These are phyloP conservation scores for Sarcophilus harrisii DNA, from an alignment of 2,797 vertebrate genomes.

Conservation along the genomic window DNA sequence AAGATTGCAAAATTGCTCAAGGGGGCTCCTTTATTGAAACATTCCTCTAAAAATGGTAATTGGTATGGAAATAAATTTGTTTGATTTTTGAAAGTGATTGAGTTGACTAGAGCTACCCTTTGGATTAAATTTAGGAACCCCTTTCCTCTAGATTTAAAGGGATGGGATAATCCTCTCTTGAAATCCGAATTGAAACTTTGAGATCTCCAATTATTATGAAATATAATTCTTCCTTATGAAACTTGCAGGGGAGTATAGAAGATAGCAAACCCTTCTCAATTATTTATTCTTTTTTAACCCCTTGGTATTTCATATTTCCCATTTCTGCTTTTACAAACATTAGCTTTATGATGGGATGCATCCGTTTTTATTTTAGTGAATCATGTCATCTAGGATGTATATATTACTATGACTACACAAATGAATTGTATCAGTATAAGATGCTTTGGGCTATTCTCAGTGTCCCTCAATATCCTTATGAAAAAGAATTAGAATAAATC, in stretches of 20 bases:
- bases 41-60: neutral
- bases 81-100: slow-evolving; percentile 29
- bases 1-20: slow-evolving; percentile 21
- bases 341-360: slow-evolving; percentile 34
- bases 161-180: slow-evolving; percentile 5
- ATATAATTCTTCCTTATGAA: slow-evolving; percentile 45
- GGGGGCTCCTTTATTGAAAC: neutral
- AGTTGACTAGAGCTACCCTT: neutral
- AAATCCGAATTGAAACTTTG: neutral
- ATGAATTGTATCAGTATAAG: neutral
- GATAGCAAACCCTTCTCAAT: slow-evolving; percentile 59
- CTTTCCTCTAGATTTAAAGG: neutral
- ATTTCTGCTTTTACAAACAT: slow-evolving; percentile 53
- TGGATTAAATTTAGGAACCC: slow-evolving; percentile 6
- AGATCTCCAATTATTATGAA: slow-evolving; percentile 59
- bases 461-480: neutral
- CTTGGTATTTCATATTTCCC: slow-evolving; percentile 28
- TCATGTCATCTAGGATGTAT: slow-evolving; percentile 27
- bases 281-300: slow-evolving; percentile 54
- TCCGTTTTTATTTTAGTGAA: slow-evolving; percentile 59
- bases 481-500: neutral
- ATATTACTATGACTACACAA: slow-evolving; percentile 12
- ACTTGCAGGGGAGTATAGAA: slow-evolving; percentile 42
- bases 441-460: slow-evolving; percentile 12
- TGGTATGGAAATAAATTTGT: neutral